Conservation (phyloP, 2,113 vertebrate species). For the Passerina amoena region DNA sequence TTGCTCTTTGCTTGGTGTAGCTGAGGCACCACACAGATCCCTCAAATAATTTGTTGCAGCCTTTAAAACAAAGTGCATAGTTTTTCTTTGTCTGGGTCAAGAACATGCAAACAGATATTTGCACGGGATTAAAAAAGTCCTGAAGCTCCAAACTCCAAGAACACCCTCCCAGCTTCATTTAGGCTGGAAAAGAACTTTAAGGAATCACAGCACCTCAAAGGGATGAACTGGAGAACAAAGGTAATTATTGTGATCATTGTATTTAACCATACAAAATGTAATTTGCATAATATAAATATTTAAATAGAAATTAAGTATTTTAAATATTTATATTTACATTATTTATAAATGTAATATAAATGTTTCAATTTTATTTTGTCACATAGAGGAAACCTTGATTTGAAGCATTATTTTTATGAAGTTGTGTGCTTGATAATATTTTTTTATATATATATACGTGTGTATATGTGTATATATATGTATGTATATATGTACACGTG, state of each 20-base stretch:
- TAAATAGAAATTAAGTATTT: too few relatives aligned
- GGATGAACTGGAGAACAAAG: not conserved
- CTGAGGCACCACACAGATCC: not conserved
- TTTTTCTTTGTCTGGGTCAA: not conserved
- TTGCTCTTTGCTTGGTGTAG: not conserved
- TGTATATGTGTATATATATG: too few relatives aligned
- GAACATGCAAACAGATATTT: not conserved
- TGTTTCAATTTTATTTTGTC: too few relatives aligned
- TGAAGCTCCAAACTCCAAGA: not conserved
- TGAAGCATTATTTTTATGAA: too few relatives aligned
- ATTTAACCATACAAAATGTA: not conserved
- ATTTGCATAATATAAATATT: not conserved
- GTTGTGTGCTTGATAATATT: not conserved
- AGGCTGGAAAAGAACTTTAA: not conserved
- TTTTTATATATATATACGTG: too few relatives aligned
- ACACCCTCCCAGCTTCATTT: not conserved
- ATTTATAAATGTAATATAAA: too few relatives aligned
- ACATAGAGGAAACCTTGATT: not conserved
- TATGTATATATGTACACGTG: not conserved
- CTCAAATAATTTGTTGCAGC: not conserved
- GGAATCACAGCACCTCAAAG: not conserved
- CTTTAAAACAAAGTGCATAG: not conserved
- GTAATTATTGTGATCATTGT: not conserved
- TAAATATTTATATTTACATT: too few relatives aligned
- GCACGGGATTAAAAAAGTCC: not conserved